These are phyloP conservation scores for Tangara arthus DNA, from an alignment of 2,797 vertebrate genomes.

Conservation along the genomic window DNA sequence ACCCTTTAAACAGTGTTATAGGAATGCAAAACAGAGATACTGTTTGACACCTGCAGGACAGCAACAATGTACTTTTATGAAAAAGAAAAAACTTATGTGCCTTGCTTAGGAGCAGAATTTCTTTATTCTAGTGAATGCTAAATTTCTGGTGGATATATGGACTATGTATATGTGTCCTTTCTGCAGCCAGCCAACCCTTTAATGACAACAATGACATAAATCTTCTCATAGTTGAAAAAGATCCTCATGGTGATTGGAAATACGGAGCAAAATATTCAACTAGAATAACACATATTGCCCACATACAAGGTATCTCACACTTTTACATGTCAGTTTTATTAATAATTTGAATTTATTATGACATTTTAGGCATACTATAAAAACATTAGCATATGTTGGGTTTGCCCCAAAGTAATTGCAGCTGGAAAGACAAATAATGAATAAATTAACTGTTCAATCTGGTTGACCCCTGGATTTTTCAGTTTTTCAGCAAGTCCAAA, in stretches of 20 bases:
- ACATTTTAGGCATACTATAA: neutral
- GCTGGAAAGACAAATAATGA: constrained; percentile 20
- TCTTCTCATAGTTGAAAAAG: neutral
- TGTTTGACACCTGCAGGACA: neutral
- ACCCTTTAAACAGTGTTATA: neutral
- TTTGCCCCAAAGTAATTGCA: constrained; percentile 7
- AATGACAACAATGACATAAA: neutral
- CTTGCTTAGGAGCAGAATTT: neutral
- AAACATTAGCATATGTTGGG: neutral
- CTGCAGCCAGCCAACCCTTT: neutral
- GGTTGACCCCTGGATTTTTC: neutral
- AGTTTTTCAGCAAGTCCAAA: constrained; percentile 3
- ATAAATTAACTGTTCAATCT: neutral
- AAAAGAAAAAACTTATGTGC: neutral
- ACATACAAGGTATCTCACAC: neutral
- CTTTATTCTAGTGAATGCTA: neutral
- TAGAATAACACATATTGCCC: neutral
- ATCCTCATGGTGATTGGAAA: neutral
- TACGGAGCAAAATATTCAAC: neutral
- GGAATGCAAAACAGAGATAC: neutral
- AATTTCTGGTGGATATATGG: neutral
- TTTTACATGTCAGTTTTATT: neutral
- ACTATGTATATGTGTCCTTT: neutral
- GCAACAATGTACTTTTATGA: neutral
- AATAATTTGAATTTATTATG: constrained; percentile 17